Percentiles rank a stretch among this genome's conserved stretches.
These are phyloP conservation scores for Pelecanus crispus DNA, from an alignment of 2,113 vertebrate genomes.

Conservation along the genomic window DNA sequence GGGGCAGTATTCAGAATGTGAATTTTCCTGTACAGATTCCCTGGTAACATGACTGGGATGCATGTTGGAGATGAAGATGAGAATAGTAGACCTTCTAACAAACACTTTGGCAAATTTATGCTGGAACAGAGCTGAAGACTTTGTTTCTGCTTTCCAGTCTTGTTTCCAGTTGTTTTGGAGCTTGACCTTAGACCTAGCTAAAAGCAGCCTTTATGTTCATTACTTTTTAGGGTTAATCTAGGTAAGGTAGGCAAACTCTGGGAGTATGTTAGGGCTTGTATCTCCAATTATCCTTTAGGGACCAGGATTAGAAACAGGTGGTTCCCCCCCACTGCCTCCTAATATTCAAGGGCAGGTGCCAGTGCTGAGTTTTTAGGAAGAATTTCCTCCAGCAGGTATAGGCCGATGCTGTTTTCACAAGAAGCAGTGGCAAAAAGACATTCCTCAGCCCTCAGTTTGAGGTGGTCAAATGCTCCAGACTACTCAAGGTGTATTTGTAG, in stretches of 20 bases:
- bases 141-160: background rate
- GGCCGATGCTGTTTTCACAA: background rate
- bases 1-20: background rate
- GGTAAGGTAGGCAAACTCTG: background rate
- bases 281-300: background rate
- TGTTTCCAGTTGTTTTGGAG: background rate
- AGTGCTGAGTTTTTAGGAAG: background rate
- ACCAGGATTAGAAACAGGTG: background rate
- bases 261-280: background rate
- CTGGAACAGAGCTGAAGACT: background rate
- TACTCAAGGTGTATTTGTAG: background rate
- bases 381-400: background rate
- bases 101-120: background rate
- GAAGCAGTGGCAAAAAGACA: background rate
- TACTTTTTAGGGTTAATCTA: background rate
- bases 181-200: background rate
- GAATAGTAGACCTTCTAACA: background rate
- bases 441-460: background rate
- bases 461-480: background rate
- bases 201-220: background rate
- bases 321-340: background rate
- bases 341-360: background rate
- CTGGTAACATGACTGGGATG: background rate
- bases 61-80: background rate
- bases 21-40: background rate